Conservation (phyloP, 1,140 invertebrate genomes). For the Apis laboriosa region DNA sequence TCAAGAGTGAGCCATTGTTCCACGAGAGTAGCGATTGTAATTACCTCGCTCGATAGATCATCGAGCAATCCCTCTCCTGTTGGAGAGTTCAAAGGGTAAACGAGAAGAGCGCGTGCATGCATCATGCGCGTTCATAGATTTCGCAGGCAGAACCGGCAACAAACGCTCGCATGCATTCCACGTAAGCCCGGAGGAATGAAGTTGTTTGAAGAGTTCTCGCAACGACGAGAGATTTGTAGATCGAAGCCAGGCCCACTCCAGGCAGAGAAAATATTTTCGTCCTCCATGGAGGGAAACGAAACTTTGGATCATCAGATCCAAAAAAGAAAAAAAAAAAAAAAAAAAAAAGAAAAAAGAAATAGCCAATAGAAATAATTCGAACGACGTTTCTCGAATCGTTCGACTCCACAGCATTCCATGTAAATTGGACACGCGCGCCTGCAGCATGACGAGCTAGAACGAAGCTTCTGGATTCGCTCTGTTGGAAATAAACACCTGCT, state of each 20-base stretch:
- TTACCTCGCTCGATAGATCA: slow-evolving; percentile 2
- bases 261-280: slow-evolving; percentile 51
- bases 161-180: slow-evolving; percentile 78
- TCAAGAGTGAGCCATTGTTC: too few species aligned
- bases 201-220: slow-evolving; percentile 61
- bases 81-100: slow-evolving; percentile 17
- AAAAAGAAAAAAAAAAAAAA: neutral
- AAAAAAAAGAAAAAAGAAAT: neutral
- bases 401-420: slow-evolving; percentile 32
- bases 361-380: slow-evolving; percentile 46
- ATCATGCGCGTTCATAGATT: slow-evolving; percentile 16
- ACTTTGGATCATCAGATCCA: neutral
- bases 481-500: slow-evolving; percentile 64
- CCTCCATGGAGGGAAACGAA: slow-evolving; percentile 18
- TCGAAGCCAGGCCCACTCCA: neutral
- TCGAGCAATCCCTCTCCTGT: neutral
- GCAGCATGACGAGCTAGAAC: slow-evolving; percentile 57
- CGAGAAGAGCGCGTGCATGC: slow-evolving; percentile 1
- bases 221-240: slow-evolving; percentile 72
- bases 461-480: slow-evolving; percentile 29
- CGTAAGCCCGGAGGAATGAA: slow-evolving; percentile 72
- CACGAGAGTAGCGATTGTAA: slow-evolving; percentile 10
- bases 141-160: slow-evolving; percentile 33
- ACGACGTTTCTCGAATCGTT: slow-evolving; percentile 25
- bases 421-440: slow-evolving; percentile 62